A percentile compares a stretch with the other conserved stretches of the same genome.
Evolutionary conservation across 2,797 vertebrate species (phyloP).

Genomic region (Micromesistius poutassou): DNA sequence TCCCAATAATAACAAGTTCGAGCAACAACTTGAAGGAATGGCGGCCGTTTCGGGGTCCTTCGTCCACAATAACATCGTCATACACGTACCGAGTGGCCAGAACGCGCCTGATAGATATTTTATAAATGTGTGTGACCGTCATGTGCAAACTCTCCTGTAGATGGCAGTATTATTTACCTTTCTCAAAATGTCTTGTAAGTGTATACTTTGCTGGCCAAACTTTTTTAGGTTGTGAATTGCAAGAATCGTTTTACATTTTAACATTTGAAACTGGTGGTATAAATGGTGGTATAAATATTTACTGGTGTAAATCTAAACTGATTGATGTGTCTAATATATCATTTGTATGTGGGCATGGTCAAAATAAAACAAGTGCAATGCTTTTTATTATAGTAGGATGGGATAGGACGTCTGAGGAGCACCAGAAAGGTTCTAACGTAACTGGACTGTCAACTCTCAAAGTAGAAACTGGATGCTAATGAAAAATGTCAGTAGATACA

Average conservation of each 20-base stretch:
- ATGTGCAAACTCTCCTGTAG: constrained; percentile 11
- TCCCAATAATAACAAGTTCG: background rate
- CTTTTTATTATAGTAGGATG: background rate
- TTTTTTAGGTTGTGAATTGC: too few relatives aligned
- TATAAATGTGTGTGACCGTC: background rate
- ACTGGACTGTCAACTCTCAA: background rate
- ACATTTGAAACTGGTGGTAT: too few relatives aligned
- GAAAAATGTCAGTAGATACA: background rate
- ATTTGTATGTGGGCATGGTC: background rate
- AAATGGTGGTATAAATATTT: too few relatives aligned
- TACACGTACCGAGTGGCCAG: constrained; percentile 3
- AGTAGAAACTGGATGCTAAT: background rate
- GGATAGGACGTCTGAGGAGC: background rate
- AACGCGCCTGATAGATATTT: constrained; percentile 49
- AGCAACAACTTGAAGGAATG: constrained; percentile 26
- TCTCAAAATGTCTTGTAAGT: background rate
- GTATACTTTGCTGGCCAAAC: too few relatives aligned
- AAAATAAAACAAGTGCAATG: background rate
- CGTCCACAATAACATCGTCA: background rate
- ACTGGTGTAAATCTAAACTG: too few relatives aligned
- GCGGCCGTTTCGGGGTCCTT: constrained; percentile 59
- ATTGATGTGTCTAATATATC: background rate
- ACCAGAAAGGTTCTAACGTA: background rate
- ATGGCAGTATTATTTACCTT: constrained; percentile 7
- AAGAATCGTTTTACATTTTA: too few relatives aligned